These are phyloP conservation scores for Bergia puertoricense DNA, from an alignment of 92 coral and sea anemone genomes.

Conservation along the genomic window DNA sequence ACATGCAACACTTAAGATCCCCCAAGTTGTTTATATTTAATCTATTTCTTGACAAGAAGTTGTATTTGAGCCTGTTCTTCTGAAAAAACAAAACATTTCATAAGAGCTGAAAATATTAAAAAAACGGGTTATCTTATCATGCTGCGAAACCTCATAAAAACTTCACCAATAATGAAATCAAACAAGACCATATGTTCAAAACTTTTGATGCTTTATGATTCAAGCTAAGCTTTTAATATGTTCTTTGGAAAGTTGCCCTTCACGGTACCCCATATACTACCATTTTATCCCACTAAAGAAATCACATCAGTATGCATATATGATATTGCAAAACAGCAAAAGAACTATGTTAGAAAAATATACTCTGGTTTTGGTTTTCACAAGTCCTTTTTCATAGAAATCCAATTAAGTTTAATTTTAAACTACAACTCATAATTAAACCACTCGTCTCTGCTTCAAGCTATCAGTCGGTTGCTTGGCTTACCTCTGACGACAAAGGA, in stretches of 20 bases:
- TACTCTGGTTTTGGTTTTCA: slow-evolving; percentile 20
- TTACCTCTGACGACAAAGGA: not conserved
- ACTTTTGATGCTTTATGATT: not conserved
- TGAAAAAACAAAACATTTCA: not conserved
- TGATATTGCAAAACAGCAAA: not conserved
- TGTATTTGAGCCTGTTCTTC: not conserved
- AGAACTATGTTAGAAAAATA: not conserved
- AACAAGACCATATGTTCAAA: not conserved
- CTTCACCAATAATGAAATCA: slow-evolving; percentile 23
- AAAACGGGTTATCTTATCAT: slow-evolving; percentile 1
- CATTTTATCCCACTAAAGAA: slow-evolving; percentile 10
- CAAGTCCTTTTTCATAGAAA: slow-evolving; percentile 29
- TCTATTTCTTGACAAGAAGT: slow-evolving; percentile 24
- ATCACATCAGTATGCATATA: not conserved
- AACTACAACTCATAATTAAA: slow-evolving; percentile 38
- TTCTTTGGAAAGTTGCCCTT: not conserved
- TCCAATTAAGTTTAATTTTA: slow-evolving; percentile 35
- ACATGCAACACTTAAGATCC: not conserved
- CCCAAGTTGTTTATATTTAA: not conserved
- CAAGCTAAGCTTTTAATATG: not conserved
- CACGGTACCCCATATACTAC: not conserved
- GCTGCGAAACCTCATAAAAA: slow-evolving; percentile 37
- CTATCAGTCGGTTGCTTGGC: slow-evolving; percentile 19
- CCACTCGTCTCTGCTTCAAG: slow-evolving; percentile 17
- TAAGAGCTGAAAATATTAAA: slow-evolving; percentile 17